Evolutionary conservation across 2,888 invertebrate genomes (phyloP).

Genomic region (Pterobdella sp.): DNA sequence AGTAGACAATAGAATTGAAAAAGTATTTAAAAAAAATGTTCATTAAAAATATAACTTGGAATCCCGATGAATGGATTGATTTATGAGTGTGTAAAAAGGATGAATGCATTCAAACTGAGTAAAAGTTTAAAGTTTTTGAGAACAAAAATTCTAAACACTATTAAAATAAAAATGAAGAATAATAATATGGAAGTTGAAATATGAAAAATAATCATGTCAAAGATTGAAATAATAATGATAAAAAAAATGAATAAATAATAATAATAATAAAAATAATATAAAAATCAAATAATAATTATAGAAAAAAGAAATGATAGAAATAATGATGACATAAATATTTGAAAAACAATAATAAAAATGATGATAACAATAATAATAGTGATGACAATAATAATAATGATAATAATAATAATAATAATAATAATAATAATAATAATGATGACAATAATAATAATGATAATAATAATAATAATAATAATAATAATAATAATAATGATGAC

Average conservation of each 20-base stretch:
- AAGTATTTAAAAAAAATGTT: no score
- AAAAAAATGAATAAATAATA: not conserved
- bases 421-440: not conserved
- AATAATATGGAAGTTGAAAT: not conserved
- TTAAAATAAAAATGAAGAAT: not conserved
- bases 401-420: slow-evolving; percentile 1
- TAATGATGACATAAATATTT: not conserved
- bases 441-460: not conserved
- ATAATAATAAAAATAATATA: not conserved
- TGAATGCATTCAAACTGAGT: no score
- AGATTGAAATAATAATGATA: not conserved
- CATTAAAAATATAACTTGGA: no score
- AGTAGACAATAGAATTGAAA: no score
- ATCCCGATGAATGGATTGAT: no score
- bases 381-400: not conserved
- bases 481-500: not conserved
- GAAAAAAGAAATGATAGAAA: not conserved
- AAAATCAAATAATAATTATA: not conserved
- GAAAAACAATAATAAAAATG: not conserved
- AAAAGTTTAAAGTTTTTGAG: no score
- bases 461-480: slow-evolving; percentile 1
- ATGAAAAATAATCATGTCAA: not conserved
- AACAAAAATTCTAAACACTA: not conserved
- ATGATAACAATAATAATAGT: not conserved
- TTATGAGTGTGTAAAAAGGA: no score